Evolutionary conservation across 2,888 invertebrate genomes (phyloP).

Genomic region (Fabriciana adippe): DNA sequence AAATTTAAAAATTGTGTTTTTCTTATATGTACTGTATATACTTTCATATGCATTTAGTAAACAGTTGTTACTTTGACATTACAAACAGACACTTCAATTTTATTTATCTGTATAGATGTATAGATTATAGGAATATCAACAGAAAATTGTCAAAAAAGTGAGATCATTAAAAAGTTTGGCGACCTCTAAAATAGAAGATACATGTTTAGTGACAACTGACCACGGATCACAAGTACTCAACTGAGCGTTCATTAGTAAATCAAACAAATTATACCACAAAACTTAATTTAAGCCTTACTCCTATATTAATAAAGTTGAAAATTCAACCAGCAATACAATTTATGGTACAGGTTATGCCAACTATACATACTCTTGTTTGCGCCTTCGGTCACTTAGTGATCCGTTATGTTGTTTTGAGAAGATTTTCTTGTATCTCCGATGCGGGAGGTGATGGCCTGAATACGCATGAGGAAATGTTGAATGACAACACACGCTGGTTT

Average conservation of each 20-base stretch:
- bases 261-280: conserved; percentile 48
- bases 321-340: not conserved
- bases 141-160: not conserved
- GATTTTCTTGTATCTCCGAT: conserved; percentile 34
- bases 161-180: conserved; percentile 5
- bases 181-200: conserved; percentile 40
- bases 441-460: conserved; percentile 36
- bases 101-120: too few species aligned
- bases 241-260: conserved; percentile 53
- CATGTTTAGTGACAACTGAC: conserved; percentile 47
- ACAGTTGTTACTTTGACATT: too few species aligned
- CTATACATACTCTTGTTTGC: conserved; percentile 47
- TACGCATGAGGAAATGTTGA: conserved; percentile 22
- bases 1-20: too few species aligned
- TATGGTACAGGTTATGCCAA: conserved; percentile 35
- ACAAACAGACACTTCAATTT: too few species aligned
- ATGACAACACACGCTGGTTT: conserved; percentile 7
- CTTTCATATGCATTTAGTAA: too few species aligned
- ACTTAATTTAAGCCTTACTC: conserved; percentile 23
- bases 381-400: conserved; percentile 46
- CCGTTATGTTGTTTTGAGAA: conserved; percentile 48
- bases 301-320: conserved; percentile 12
- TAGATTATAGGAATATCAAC: too few species aligned
- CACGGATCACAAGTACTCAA: conserved; percentile 48
- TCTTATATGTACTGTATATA: too few species aligned